A percentile compares a stretch with the other conserved stretches of the same genome.
Evolutionary conservation across 2,113 vertebrate genomes (phyloP).

Genomic region (Phylloscopus trochilus): DNA sequence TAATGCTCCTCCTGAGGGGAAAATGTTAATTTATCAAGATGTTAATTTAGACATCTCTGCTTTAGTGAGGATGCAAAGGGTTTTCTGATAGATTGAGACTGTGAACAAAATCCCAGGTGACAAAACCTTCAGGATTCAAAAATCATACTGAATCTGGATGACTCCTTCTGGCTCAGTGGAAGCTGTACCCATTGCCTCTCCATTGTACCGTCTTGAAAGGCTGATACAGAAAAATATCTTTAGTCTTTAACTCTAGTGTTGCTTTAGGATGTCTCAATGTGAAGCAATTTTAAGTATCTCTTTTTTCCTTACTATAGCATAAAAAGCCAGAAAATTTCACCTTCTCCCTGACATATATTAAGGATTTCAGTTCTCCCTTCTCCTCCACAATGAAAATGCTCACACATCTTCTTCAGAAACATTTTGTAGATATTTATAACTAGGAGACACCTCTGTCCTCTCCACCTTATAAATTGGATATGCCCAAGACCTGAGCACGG

Average conservation of each 20-base stretch:
- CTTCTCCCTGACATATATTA: not conserved
- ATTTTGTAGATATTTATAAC: not conserved
- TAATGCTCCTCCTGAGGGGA: not conserved
- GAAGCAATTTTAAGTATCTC: not conserved
- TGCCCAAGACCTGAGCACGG: accelerated
- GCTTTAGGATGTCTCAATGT: not conserved
- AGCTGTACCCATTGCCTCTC: not conserved
- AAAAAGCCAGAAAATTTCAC: not conserved
- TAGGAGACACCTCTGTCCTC: not conserved
- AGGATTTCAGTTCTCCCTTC: not conserved
- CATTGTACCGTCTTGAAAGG: not conserved
- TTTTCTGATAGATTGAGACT: not conserved
- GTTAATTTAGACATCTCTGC: not conserved
- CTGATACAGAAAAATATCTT: not conserved
- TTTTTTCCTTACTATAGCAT: not conserved
- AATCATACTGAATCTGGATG: not conserved
- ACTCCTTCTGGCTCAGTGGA: not conserved
- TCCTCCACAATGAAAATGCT: not conserved
- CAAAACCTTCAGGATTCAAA: not conserved
- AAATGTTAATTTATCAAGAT: not conserved
- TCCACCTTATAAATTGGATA: not conserved
- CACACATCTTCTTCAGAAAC: not conserved
- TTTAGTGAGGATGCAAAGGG: not conserved
- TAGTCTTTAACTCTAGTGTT: not conserved
- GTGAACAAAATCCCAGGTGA: not conserved